phyloP scores from a whole-genome alignment of 2,888 invertebrate genomes.

The Pomacea canaliculata region DNA sequence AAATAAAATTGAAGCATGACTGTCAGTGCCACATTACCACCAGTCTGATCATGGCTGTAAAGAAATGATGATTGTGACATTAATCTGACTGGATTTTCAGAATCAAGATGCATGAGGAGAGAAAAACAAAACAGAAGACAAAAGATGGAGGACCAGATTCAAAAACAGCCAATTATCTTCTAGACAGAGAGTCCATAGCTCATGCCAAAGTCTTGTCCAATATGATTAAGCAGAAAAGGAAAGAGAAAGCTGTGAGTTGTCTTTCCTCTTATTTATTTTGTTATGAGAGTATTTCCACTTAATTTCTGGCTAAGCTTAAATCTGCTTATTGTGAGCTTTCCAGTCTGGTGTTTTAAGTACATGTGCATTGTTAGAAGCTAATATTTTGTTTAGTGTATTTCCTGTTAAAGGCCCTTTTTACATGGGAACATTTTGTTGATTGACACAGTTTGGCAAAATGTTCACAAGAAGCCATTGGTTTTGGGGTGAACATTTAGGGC shows the following conservation, averaged over 20 bases:
- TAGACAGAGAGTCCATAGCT: conserved; percentile 95
- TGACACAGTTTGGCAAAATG: too few species aligned
- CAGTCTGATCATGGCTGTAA: too few species aligned
- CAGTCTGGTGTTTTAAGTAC: not conserved
- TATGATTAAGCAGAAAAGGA: conserved; percentile 99
- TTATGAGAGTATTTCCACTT: not conserved
- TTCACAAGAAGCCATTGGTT: too few species aligned
- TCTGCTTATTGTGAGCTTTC: not conserved
- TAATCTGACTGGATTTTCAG: conserved; percentile 36
- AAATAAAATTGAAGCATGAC: too few species aligned
- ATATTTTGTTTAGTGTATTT: too few species aligned
- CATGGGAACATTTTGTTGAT: too few species aligned
- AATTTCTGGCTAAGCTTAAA: not conserved
- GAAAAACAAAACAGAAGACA: conserved; percentile 84
- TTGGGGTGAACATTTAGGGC: too few species aligned
- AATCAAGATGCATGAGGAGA: conserved; percentile 96
- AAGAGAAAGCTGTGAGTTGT: conserved; percentile 86
- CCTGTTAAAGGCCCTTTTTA: too few species aligned
- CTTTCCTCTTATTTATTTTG: not conserved
- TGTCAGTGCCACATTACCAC: too few species aligned
- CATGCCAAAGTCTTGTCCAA: conserved; percentile 96
- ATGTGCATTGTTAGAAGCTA: not conserved
- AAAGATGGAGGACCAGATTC: conserved; percentile 84
- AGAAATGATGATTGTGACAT: too few species aligned
- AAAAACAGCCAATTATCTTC: conserved; percentile 94